Base-by-base conservation (phyloP, 2,113 vertebrate genomes). In the Anser cygnoides region DNA sequence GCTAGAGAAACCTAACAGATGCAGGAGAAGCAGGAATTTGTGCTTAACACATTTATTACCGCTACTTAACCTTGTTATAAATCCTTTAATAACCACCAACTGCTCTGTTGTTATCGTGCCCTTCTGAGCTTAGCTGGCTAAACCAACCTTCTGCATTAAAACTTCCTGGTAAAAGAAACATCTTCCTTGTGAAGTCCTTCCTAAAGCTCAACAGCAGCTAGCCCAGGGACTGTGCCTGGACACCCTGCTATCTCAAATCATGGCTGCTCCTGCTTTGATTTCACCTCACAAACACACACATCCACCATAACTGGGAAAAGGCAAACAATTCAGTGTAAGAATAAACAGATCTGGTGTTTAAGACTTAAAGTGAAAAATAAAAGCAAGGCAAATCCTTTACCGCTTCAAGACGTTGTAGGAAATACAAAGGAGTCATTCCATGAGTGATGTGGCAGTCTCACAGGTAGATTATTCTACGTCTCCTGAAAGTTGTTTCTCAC, bases 341-440 rank as follows among this genome's bases (percentile, higher is more conserved):
- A n/a, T 46, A 2, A 37, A 67, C 67, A 78, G 33, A 28, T 10
- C 13, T 54, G 28, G 39, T 33, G 25, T 29, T 73, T 76, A 43
- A 2, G 17, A 31, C 6, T 28, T 66, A 66, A 50, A 58, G 77
- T 8, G 8, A 55, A 91, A 81, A 87, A 71, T 10, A 74, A 84
- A 91, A 78, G 3, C 19, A 61, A 57, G 23, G 11, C 1, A 92
- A 87, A 92, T 50, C 35, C 44, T 20, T 35, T 49, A 7, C 3
- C 54, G 11, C 41, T 80, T 37, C 23, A 37, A 43, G 52, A 20
- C 75, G 8, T 43, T 25, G 14, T 18, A 68, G 35, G 19, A 18
- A 19, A 55, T 46, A 22, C 0, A 0, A 10, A 28, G 43, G 44
- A 84, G n/a, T 68, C 11, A 16, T 12, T 22, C 8, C 12, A 68